Evolutionary conservation across 2,888 invertebrate species (phyloP), one percentile per base, ranked within the genome.

Genomic region (Salticus scenicus): DNA sequence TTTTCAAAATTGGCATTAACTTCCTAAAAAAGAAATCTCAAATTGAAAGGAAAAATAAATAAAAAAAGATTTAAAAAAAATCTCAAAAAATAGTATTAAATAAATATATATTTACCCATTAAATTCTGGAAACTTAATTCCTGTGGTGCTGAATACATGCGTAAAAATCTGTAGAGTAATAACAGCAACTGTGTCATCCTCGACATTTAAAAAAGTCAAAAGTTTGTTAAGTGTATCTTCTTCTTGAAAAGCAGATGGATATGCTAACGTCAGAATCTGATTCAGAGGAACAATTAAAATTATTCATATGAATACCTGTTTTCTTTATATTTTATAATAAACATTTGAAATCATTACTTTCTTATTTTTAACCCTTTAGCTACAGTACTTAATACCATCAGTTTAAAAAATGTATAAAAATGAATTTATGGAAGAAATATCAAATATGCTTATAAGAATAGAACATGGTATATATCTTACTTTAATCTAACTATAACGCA

Each of bases 221-320:
- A 97, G 92, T 89, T 95, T 74, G 24, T 66, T 71, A 82, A 57
- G 92, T 74, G 97, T 95, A 89, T 96, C 95, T 88, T 94, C 94
- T 91, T 96, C 95, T 86, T 97, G 94, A 92, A 98, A 98, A 91
- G 97, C 97, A 0, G 96, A 95, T 5, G 98, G 97, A 92, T 97
- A 98, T 88, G 97, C 96, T 91, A 95, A 96, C 4, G 98, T 96
- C 73, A 98, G 92, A 93, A 96, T 95, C 94, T 93, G 89, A 17
- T 91, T n/a, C n/a, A n/a, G n/a, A n/a, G n/a, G n/a, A n/a, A n/a
- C n/a, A n/a, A n/a, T n/a, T n/a, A n/a, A n/a, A n/a, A n/a, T n/a
- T n/a, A n/a, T n/a, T n/a, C n/a, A n/a, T n/a, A n/a, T n/a, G n/a
- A n/a, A n/a, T n/a, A n/a, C n/a, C n/a, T n/a, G n/a, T n/a, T n/a